A percentile compares a stretch with the other conserved stretches of the same genome.
These are phyloP conservation scores for Yponomeuta sedellus DNA, from an alignment of 2,888 invertebrate genomes.

Conservation along the genomic window DNA sequence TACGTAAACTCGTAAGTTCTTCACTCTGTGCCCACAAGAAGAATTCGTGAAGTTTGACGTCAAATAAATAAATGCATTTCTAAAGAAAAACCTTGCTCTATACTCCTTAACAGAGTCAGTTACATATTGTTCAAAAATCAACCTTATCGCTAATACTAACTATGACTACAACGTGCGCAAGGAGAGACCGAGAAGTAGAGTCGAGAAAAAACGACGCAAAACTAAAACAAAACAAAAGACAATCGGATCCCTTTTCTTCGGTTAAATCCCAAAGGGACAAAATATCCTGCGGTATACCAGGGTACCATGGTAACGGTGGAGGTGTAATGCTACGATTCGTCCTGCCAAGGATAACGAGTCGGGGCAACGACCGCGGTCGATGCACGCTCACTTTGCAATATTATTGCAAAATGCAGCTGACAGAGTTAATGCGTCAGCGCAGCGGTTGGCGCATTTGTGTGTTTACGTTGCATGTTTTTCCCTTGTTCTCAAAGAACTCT, in stretches of 20 bases:
- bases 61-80: neutral
- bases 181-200: neutral
- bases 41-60: neutral
- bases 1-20: neutral
- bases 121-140: neutral
- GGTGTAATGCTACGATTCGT: slow-evolving; percentile 47
- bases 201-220: neutral
- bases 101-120: no score
- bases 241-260: slow-evolving; percentile 8
- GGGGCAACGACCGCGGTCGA: slow-evolving; percentile 50
- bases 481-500: neutral
- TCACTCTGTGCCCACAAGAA: neutral
- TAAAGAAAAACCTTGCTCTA: no score
- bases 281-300: slow-evolving; percentile 74
- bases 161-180: no score
- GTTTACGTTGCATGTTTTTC: neutral
- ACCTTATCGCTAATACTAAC: neutral
- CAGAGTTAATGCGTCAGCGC: neutral
- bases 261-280: slow-evolving; percentile 74
- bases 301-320: slow-evolving; percentile 54
- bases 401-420: slow-evolving; percentile 1
- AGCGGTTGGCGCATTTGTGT: neutral
- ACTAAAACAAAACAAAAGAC: slow-evolving; percentile 13
- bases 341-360: slow-evolving; percentile 66
- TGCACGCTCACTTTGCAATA: slow-evolving; percentile 42